Base-by-base conservation (phyloP, 1,140 invertebrate genomes). In the Sipha flava region DNA sequence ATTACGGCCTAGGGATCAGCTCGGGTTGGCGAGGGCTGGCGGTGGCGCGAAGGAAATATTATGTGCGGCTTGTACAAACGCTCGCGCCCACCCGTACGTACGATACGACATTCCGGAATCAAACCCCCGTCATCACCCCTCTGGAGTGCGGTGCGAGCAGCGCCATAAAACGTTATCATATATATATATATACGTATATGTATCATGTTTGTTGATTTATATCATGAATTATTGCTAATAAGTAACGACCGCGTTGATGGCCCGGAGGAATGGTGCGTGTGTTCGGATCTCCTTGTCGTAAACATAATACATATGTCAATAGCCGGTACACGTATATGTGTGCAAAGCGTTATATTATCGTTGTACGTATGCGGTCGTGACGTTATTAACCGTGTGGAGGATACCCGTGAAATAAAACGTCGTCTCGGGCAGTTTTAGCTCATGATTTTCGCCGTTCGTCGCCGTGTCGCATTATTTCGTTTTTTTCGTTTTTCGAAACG, bases 151-250 rank as follows among this genome's bases (percentile, higher is more conserved):
- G 18, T 29, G 14, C 9, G 1, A 12, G 1, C 14, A 7, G 40
- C 14, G 14, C 14, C 9, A 12, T 5, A 43, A 12, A 43, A 43
- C 29, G 21, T 40, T 70, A 43, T 43, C 23, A 37, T 64, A 21
- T 16, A 23, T 21, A 21, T 14, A 40, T n/a, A n/a, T n/a, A n/a
- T n/a, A n/a, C n/a, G n/a, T n/a, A n/a, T n/a, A n/a, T n/a, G n/a
- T n/a, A n/a, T n/a, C 10, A 21, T 23, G 68, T 72, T 18, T 26
- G 70, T 73, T 73, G 70, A 73, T 73, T 73, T 73, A 73, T 73
- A 73, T 73, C 70, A 21, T 73, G 70, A 73, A 52, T 73, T 73
- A 73, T 73, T 73, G 70, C 70, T 73, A 73, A 73, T 73, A 73
- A 73, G 70, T 52, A 52, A 34, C 59, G 31, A 64, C 59, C 37